phyloP scores from a whole-genome alignment of 2,113 vertebrate species.

The Leptobrachium leishanense region DNA sequence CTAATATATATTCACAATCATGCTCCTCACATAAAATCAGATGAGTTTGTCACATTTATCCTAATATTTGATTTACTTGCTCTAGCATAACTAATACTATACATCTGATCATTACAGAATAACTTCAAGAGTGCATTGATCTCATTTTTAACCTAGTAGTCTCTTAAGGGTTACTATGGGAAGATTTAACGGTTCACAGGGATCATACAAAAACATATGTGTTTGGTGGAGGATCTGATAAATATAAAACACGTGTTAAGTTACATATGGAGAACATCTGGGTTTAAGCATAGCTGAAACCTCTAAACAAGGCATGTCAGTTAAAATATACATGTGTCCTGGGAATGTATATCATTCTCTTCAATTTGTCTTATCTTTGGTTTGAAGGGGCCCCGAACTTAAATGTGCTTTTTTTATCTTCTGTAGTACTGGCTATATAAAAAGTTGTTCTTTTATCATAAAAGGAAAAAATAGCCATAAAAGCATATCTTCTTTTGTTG shows the following conservation, averaged over 20 bases:
- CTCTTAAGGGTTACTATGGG: neutral
- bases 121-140: neutral
- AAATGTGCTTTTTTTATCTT: too few species aligned
- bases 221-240: neutral
- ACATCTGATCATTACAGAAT: neutral
- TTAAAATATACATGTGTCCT: slow-evolving; percentile 3
- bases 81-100: neutral
- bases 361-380: slow-evolving; percentile 2
- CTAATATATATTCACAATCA: neutral
- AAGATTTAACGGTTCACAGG: neutral
- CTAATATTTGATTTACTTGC: neutral
- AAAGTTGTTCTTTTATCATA: too few species aligned
- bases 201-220: neutral
- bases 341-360: neutral
- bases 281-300: neutral
- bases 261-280: slow-evolving; percentile 34
- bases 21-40: neutral
- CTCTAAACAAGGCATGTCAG: slow-evolving; percentile 2
- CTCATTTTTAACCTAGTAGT: neutral
- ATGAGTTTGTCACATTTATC: neutral
- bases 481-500: too few species aligned
- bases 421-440: too few species aligned
- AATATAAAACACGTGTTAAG: slow-evolving; percentile 2
- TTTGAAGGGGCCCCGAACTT: neutral
- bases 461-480: too few species aligned